Conservation (phyloP, 2,797 vertebrate species). For the Urophycis tenuis region DNA sequence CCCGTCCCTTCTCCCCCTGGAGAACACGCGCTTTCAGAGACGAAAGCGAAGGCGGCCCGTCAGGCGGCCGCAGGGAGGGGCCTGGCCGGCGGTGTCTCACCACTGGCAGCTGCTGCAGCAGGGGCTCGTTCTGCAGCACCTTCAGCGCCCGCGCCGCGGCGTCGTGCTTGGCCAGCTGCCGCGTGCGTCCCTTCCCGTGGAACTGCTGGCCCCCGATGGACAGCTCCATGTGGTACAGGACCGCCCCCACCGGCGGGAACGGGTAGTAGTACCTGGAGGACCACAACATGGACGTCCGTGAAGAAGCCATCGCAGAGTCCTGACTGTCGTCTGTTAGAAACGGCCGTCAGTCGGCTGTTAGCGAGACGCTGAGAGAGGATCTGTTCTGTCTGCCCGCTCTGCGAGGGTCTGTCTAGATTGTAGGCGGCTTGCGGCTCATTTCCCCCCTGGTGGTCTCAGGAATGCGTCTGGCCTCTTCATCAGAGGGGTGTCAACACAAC, state of each 20-base stretch:
- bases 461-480: neutral
- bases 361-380: neutral
- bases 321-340: too few species aligned
- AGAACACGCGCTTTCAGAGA: neutral
- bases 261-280: conserved; percentile 92
- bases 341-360: neutral
- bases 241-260: conserved; percentile 87
- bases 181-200: conserved; percentile 90
- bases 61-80: neutral
- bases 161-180: conserved; percentile 91
- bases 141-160: conserved; percentile 91
- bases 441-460: neutral
- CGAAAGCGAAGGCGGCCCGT: neutral
- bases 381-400: neutral
- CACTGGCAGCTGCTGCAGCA: conserved; percentile 76
- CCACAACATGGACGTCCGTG: neutral
- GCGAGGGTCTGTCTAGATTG: neutral
- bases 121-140: conserved; percentile 89
- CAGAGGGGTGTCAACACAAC: neutral
- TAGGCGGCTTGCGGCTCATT: neutral
- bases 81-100: conserved; percentile 37
- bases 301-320: too few species aligned
- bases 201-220: conserved; percentile 95
- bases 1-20: too few species aligned
- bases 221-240: conserved; percentile 95